A percentile compares a stretch with the other conserved stretches of the same genome.
phyloP scores from a whole-genome alignment of 1,140 invertebrate genomes.

The Penaeus chinensis region DNA sequence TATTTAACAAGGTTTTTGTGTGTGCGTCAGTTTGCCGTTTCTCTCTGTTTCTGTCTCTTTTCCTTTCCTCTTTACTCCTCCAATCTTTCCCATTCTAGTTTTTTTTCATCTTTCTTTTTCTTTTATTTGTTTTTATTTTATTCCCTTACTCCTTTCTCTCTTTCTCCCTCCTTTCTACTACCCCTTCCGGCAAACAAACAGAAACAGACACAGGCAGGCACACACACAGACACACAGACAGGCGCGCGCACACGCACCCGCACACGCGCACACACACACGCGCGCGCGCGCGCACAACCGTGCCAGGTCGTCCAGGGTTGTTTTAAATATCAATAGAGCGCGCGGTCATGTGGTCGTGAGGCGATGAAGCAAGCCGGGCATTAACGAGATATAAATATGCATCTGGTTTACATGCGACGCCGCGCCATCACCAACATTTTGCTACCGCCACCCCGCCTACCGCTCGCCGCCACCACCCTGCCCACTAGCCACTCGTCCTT shows the following conservation, averaged over 20 bases:
- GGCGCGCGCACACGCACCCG: neutral
- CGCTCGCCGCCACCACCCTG: too few relatives aligned
- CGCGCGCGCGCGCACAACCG: neutral
- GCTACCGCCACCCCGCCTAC: too few relatives aligned
- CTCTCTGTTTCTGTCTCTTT: too few relatives aligned
- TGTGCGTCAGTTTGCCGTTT: too few relatives aligned
- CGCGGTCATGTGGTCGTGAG: neutral
- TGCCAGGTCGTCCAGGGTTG: neutral
- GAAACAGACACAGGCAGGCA: slow-evolving; percentile 25
- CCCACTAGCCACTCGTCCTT: too few relatives aligned
- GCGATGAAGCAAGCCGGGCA: too few relatives aligned
- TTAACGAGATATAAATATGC: too few relatives aligned
- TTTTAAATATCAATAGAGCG: slow-evolving; percentile 7
- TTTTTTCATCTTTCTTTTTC: neutral
- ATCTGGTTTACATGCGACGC: too few relatives aligned
- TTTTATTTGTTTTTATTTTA: neutral
- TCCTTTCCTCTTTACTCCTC: too few relatives aligned
- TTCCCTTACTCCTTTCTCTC: neutral
- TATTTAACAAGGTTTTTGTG: too few relatives aligned
- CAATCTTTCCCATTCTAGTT: too few relatives aligned
- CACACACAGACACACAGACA: slow-evolving; percentile 47
- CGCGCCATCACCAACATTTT: too few relatives aligned
- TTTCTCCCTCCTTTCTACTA: neutral
- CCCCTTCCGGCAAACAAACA: neutral
- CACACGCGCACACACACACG: neutral